Base-by-base conservation (phyloP, 2,113 vertebrate genomes). In the Sitta europaea region DNA sequence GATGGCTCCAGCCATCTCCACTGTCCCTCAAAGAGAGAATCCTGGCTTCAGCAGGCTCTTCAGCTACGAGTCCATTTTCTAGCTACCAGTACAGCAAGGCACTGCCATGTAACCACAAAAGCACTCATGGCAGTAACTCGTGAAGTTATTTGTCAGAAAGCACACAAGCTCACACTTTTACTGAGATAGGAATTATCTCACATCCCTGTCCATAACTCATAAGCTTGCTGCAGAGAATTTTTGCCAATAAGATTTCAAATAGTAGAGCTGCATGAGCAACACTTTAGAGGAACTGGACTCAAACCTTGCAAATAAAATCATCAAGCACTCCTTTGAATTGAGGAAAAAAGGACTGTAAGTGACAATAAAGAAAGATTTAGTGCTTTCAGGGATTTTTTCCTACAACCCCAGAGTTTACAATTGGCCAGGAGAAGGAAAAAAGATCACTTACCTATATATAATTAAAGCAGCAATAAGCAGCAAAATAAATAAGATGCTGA, bases 401-500 rank as follows among this genome's bases (percentile, higher is more conserved):
- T 72, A 28, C 18, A 48, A 28, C 6, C 5, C 28, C 29, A 35
- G 53, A 91, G 88, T 73, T 88, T 63, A 76, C 43, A 78, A 63
- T 18, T 31, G 18, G 28, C 7, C 24, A n/a, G 9, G n/a, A 67
- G 6, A 28, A 23, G 16, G 6, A 33, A 29, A 28, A 62, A 36
- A 53, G 16, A 67, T 48, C 38, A 92, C 97, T 96, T 95, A 99
- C 99, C 99, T 99, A 97, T 99, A 99, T 74, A 99, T 98, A 86
- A 99, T 98, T 92, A 99, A 97, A 68, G 99, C 98, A 28, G 98
- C 98, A 28, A 99, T 99, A 92, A 99, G 97, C 93, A 99, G 97
- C 84, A 99, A 98, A 93, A 99, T 98, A 48, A 99, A 98, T 93
- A 99, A 97, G 85, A 99, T 96, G 54, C 99, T 99, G 82, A 99